These are phyloP conservation scores for Podarcis muralis DNA, from an alignment of 2,113 vertebrate genomes.

Conservation along the genomic window DNA sequence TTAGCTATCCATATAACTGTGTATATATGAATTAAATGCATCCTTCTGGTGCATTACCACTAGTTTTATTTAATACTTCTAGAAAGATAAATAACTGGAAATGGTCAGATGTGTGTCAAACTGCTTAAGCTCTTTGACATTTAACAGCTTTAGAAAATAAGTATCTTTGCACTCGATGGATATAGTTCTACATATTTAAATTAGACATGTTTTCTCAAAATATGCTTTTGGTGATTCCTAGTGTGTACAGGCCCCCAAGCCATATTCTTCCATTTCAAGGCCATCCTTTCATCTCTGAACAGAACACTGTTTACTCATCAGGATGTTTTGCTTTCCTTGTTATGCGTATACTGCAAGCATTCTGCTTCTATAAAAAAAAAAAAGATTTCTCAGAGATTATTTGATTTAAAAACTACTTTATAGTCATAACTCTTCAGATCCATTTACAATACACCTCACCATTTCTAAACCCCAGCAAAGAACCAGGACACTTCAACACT, in stretches of 20 bases:
- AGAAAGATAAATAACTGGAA: not conserved
- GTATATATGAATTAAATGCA: not conserved
- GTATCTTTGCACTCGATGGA: constrained; percentile 56
- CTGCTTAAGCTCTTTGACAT: constrained; percentile 35
- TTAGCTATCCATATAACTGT: not conserved
- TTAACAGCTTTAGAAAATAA: constrained; percentile 41
- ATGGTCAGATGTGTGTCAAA: constrained; percentile 29
- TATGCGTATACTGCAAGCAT: constrained; percentile 56
- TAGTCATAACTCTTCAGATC: not conserved
- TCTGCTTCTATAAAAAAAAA: constrained; percentile 63
- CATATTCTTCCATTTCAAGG: constrained; percentile 65
- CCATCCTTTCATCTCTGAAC: constrained; percentile 66
- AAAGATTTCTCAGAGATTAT: not conserved
- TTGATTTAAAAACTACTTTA: not conserved
- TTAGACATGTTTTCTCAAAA: constrained; percentile 67
- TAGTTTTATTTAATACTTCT: not conserved
- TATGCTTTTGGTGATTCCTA: constrained; percentile 65
- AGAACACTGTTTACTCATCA: constrained; percentile 70
- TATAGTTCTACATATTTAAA: constrained; percentile 60
- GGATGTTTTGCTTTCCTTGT: constrained; percentile 67
- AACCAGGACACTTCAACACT: not conserved
- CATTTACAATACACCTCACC: not conserved
- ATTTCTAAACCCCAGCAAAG: not conserved
- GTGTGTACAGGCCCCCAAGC: constrained; percentile 58
- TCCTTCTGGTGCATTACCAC: not conserved